A percentile compares a stretch with the other conserved stretches of the same genome.
Evolutionary conservation across 2,888 invertebrate species (phyloP).

Genomic region (Melikaiella ostensackeni): DNA sequence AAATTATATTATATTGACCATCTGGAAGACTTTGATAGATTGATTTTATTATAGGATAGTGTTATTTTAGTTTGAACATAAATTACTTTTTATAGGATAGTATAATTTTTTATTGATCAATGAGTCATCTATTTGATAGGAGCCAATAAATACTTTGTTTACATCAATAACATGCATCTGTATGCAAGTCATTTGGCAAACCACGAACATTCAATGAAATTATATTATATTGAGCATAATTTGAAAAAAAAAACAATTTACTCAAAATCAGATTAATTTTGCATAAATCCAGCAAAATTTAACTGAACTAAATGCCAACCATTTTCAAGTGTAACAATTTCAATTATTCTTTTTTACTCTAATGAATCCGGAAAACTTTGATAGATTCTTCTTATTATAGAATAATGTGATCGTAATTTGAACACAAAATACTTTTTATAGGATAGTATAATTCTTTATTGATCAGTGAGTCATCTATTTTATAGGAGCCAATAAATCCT

Average conservation of each 20-base stretch:
- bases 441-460: not conserved
- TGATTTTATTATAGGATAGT: not conserved
- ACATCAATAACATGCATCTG: slow-evolving; percentile 13
- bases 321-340: no score
- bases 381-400: not conserved
- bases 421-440: not conserved
- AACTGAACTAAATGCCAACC: no score
- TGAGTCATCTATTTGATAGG: not conserved
- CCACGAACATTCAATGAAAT: no score
- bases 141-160: slow-evolving; percentile 16
- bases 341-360: no score
- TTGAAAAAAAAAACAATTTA: no score
- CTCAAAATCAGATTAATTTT: no score
- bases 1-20: no score
- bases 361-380: not conserved
- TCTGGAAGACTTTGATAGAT: not conserved
- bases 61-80: not conserved
- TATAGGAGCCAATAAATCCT: slow-evolving; percentile 1
- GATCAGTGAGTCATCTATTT: not conserved
- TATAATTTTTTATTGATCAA: not conserved
- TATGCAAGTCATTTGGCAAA: slow-evolving; percentile 22
- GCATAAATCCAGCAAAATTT: no score
- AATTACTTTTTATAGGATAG: not conserved
- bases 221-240: no score
- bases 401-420: not conserved